Base-by-base conservation (phyloP, 2,888 invertebrate species). In the Drosophila nr. fundita region DNA sequence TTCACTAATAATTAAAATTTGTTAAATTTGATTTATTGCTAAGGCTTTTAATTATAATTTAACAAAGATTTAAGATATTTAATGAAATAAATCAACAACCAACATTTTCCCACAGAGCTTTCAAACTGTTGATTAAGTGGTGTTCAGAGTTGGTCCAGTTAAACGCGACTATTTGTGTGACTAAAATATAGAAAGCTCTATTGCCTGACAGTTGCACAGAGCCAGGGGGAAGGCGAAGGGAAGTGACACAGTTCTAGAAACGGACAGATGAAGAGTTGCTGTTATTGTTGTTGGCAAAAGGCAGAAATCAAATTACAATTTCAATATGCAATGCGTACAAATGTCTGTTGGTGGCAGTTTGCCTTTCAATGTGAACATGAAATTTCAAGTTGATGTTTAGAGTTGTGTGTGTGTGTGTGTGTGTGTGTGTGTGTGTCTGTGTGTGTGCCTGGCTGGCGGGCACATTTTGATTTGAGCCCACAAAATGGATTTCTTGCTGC, bases 301-400 rank as follows among this genome's bases (percentile, higher is more conserved):
- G 76, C 89, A 89, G 83, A 86, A 86, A 89, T 87, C 88, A 86
- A 86, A 86, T 86, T 87, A 89, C 90, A 89, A 87, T 86, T 86
- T 86, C 85, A 87, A 86, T 86, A 89, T 86, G 85, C 87, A 66
- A 75, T 84, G 89, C 85, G 89, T 89, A 84, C 84, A 82, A 89
- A 79, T 85, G 89, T 89, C 85, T 81, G 89, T 72, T 83, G 78
- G 82, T 89, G 90, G 84, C 84, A 86, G 82, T 90, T 78, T 88
- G 81, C 84, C 76, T 83, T 87, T 89, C 87, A 80, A 82, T 84
- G 85, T 88, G 81, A 86, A 76, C 84, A 84, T 87, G 84, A 87
- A 84, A 79, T 83, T 85, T 80, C 78, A 78, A 76, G 83, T 82
- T 77, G 90, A 83, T 85, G 87, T 85, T 89, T 87, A 69, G 80